A percentile compares a stretch with the other conserved stretches of the same genome.
Conservation (phyloP, 2,888 invertebrate species). For the Linnaemya vulpina region DNA sequence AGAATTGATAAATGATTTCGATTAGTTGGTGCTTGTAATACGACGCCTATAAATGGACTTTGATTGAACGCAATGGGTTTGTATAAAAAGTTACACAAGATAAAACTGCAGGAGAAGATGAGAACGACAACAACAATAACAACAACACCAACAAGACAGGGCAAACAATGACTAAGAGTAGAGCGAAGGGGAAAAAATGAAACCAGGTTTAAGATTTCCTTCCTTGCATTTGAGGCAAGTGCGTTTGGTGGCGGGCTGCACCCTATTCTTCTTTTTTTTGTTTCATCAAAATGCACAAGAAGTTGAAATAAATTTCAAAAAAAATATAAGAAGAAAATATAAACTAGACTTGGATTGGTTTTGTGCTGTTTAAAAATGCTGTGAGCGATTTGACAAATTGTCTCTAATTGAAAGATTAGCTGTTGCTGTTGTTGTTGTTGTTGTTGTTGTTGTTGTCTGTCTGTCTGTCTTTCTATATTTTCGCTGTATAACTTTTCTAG, state of each 20-base stretch:
- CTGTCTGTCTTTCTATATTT: constrained; percentile 33
- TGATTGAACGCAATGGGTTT: constrained; percentile 77
- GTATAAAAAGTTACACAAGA: constrained; percentile 67
- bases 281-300: background rate
- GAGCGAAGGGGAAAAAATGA: background rate
- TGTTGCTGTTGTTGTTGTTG: constrained; percentile 64
- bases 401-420: constrained; percentile 83
- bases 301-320: too few species aligned
- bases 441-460: constrained; percentile 41
- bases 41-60: constrained; percentile 83
- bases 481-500: constrained; percentile 23
- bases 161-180: background rate
- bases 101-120: constrained; percentile 23
- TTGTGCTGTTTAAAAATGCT: constrained; percentile 72
- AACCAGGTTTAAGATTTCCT: constrained; percentile 64
- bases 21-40: constrained; percentile 83
- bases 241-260: constrained; percentile 65
- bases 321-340: background rate
- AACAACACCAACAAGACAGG: background rate
- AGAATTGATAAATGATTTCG: constrained; percentile 82
- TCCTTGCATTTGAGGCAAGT: constrained; percentile 63
- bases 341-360: constrained; percentile 49
- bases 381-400: constrained; percentile 83
- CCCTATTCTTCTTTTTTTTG: constrained; percentile 51
- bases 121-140: background rate